Base-by-base conservation (phyloP, 37 sponge, comb jelly and placozoan species). In the Halichondria panicea region DNA sequence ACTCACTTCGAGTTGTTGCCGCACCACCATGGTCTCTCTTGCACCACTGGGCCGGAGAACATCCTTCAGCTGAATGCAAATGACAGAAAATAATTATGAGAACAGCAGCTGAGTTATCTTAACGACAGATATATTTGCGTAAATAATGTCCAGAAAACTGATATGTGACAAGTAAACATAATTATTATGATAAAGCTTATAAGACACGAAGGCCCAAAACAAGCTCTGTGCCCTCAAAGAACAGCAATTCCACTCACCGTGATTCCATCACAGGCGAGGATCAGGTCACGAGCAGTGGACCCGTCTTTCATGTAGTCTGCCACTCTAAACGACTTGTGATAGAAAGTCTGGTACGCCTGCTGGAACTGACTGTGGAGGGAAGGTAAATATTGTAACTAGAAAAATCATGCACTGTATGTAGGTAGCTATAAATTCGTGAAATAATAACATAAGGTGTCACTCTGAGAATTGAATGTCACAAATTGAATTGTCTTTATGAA, bases 321-420 rank as follows among this genome's bases (percentile, higher is more conserved):
- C 39, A 86, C 80, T 55, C 75, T 66, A 53, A 82, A 74, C 11
- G 84, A 82, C 21, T 46, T 68, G 41, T 83, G 87, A 41, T 57
- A 91, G 35, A 70, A 37, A 0, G 87, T 91, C 84, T 91, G 92
- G 37, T 86, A 83, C 52, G 78, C 68, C 39, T 86, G 92, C 76
- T 91, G 92, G 38, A 91, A 62, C 12, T 65, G 60, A 44, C 79
- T 81, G 55, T 35, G 44, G 15, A 27, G 37, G 4, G 13, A 48
- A 9, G 13, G 13, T 48, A 9, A 48, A 48, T 48, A 48, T 48
- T 13, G 13, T 18, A 18, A 9, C n/a, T n/a, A n/a, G n/a, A n/a
- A n/a, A n/a, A n/a, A n/a, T n/a, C n/a, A n/a, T n/a, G n/a, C n/a
- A n/a, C n/a, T n/a, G n/a, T n/a, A n/a, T n/a, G n/a, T n/a, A n/a